A percentile compares a stretch with the other conserved stretches of the same genome.
Conservation (phyloP, 2,113 vertebrate genomes). For the Aviceda subcristata region DNA sequence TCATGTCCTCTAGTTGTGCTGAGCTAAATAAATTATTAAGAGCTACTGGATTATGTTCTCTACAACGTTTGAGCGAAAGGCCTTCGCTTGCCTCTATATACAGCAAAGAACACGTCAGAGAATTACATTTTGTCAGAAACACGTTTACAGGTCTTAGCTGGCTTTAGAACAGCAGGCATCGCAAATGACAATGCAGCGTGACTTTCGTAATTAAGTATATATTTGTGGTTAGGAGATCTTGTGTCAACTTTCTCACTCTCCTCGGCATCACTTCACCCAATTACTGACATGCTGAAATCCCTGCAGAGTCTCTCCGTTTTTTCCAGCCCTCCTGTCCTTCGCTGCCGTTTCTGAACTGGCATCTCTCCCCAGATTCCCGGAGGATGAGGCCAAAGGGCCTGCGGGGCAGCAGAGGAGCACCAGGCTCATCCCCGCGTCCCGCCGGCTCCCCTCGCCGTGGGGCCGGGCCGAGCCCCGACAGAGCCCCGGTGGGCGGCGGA, state of each 20-base stretch:
- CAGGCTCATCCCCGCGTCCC: not conserved
- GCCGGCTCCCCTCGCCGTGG: fast-evolving
- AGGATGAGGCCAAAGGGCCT: not conserved
- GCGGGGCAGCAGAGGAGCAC: not conserved
- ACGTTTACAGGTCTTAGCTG: not conserved
- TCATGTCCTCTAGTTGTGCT: not conserved
- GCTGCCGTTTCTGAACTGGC: not conserved
- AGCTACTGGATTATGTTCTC: not conserved
- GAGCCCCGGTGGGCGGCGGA: no score
- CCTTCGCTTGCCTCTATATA: not conserved
- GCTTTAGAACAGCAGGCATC: not conserved
- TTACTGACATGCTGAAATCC: not conserved
- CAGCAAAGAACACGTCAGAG: not conserved
- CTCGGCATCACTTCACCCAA: not conserved
- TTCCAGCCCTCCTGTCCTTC: not conserved
- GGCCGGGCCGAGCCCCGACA: no score
- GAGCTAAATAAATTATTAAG: slow-evolving; percentile 8
- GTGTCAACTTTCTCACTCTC: not conserved
- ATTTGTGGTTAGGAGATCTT: not conserved
- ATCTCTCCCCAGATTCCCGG: not conserved
- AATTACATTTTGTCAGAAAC: not conserved
- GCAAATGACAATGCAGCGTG: not conserved
- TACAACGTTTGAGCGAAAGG: not conserved
- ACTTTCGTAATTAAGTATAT: not conserved
- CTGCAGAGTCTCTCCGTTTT: not conserved